Evolutionary conservation across 2,888 invertebrate species (phyloP).

Genomic region (Hirtodrosophila cameraria): DNA sequence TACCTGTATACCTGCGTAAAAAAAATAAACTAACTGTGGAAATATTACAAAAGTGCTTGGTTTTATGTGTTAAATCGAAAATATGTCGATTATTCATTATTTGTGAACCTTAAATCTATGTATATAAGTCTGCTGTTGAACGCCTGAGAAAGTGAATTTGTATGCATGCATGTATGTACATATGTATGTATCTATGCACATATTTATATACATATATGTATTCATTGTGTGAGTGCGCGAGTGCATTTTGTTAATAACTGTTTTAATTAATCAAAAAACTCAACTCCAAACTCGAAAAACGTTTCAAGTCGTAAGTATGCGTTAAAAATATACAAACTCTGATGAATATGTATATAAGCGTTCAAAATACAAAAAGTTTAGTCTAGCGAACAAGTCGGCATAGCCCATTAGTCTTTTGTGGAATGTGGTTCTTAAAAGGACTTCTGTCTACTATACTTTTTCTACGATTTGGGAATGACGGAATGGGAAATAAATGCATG

Average conservation of each 20-base stretch:
- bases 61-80: conserved; percentile 1
- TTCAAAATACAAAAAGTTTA: too few species aligned
- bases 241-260: background rate
- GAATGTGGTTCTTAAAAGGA: too few species aligned
- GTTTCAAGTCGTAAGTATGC: too few species aligned
- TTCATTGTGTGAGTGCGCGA: background rate
- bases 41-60: background rate
- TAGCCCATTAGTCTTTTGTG: too few species aligned
- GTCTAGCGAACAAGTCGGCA: too few species aligned
- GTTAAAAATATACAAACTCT: too few species aligned
- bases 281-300: background rate
- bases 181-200: conserved; percentile 16
- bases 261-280: background rate
- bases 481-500: too few species aligned
- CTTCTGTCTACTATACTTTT: too few species aligned
- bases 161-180: conserved; percentile 9
- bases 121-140: background rate
- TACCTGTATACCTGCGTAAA: conserved; percentile 18
- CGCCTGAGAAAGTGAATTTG: conserved; percentile 18
- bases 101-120: background rate
- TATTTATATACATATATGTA: conserved; percentile 5
- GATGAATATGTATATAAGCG: too few species aligned
- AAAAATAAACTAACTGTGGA: conserved; percentile 8
- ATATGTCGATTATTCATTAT: background rate
- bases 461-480: too few species aligned